A percentile compares a stretch with the other conserved stretches of the same genome.
These are phyloP conservation scores for Aradus depressus DNA, from an alignment of 2,888 invertebrate species.

Conservation along the genomic window DNA sequence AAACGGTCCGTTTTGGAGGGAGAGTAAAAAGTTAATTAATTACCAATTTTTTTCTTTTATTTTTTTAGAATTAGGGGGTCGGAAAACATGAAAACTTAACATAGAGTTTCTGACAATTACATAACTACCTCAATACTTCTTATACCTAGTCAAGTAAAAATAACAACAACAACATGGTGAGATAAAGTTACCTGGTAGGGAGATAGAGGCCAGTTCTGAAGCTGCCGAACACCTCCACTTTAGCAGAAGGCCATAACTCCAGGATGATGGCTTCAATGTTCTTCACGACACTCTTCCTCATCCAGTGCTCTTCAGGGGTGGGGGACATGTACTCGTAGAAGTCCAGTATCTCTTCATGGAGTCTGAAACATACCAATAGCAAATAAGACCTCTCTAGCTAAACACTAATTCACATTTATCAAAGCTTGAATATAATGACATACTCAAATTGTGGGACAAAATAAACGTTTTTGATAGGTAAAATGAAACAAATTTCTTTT, in stretches of 20 bases:
- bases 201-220: constrained; percentile 94
- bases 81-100: too few species aligned
- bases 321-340: constrained; percentile 93
- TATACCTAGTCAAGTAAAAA: too few species aligned
- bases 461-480: neutral
- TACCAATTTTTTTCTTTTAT: too few species aligned
- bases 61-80: too few species aligned
- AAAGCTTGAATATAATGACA: neutral
- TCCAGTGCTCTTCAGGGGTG: constrained; percentile 77
- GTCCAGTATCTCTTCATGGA: constrained; percentile 96
- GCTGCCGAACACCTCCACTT: constrained; percentile 96
- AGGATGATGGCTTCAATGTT: constrained; percentile 79
- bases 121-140: too few species aligned
- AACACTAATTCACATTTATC: too few species aligned
- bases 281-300: constrained; percentile 78
- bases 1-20: too few species aligned
- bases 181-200: constrained; percentile 65
- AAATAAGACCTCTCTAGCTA: too few species aligned
- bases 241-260: constrained; percentile 82
- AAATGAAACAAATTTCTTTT: too few species aligned
- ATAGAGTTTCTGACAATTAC: too few species aligned
- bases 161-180: too few species aligned
- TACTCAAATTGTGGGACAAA: neutral
- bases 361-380: constrained; percentile 51
- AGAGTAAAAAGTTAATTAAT: too few species aligned